These are phyloP conservation scores for Pogonophryne albipinna DNA, from an alignment of 2,797 vertebrate species.

Conservation along the genomic window DNA sequence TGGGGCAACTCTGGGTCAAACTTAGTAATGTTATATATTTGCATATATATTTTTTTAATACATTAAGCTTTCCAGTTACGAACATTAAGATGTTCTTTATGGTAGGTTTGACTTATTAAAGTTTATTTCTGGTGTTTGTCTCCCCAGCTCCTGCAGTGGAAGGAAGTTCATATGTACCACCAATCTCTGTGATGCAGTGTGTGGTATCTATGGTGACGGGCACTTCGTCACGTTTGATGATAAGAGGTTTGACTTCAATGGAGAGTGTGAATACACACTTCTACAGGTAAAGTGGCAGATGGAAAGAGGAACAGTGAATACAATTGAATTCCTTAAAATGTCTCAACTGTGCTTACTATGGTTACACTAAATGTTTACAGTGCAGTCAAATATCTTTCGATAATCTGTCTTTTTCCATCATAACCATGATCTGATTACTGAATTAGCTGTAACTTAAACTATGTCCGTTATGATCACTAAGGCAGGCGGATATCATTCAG, in stretches of 20 bases:
- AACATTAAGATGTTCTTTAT: not conserved
- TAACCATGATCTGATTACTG: not conserved
- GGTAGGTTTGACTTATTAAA: not conserved
- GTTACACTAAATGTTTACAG: not conserved
- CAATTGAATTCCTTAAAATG: not conserved
- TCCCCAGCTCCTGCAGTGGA: slow-evolving; percentile 85
- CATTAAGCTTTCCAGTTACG: too few species aligned
- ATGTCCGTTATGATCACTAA: not conserved
- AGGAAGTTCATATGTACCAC: slow-evolving; percentile 89
- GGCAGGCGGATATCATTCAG: not conserved
- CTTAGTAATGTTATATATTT: too few species aligned
- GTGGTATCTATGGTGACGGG: slow-evolving; percentile 92
- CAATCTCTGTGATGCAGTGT: slow-evolving; percentile 87
- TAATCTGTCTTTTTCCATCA: not conserved
- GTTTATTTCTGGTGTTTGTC: slow-evolving; percentile 34
- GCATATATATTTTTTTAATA: too few species aligned
- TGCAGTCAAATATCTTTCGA: not conserved
- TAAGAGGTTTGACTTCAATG: slow-evolving; percentile 91
- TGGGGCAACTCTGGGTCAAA: too few species aligned
- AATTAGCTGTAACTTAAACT: too few species aligned
- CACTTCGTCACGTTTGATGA: slow-evolving; percentile 94
- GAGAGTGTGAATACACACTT: slow-evolving; percentile 93
- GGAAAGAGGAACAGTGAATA: not conserved
- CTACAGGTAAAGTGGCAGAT: slow-evolving; percentile 85
- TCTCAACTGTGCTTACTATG: not conserved